phyloP scores from a whole-genome alignment of 2,888 invertebrate species.

The Scaptomyza parva region DNA sequence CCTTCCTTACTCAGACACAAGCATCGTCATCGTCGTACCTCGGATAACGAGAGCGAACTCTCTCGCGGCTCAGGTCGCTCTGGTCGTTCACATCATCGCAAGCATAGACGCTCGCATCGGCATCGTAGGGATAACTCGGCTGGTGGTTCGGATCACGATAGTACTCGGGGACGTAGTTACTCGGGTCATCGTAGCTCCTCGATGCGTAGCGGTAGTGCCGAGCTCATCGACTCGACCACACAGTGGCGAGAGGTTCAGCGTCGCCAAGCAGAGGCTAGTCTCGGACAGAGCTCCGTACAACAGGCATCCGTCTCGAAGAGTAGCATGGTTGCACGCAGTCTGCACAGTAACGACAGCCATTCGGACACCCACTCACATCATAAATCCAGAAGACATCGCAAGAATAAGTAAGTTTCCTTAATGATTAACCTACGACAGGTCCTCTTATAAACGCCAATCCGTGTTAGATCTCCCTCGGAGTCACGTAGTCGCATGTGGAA shows the following conservation, averaged over 20 bases:
- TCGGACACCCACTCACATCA: slow-evolving; percentile 87
- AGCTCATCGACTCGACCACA: slow-evolving; percentile 93
- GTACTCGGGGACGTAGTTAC: slow-evolving; percentile 86
- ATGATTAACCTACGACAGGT: not conserved
- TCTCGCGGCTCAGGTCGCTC: slow-evolving; percentile 94
- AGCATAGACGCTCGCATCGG: slow-evolving; percentile 89
- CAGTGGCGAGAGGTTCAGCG: slow-evolving; percentile 96
- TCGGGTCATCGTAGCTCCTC: slow-evolving; percentile 85
- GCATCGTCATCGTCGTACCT: slow-evolving; percentile 92
- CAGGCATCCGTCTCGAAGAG: slow-evolving; percentile 90
- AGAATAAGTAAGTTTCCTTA: slow-evolving; percentile 86
- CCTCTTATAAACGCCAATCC: not conserved
- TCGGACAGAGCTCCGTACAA: slow-evolving; percentile 87
- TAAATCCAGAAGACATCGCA: slow-evolving; percentile 86
- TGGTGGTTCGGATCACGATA: slow-evolving; percentile 89
- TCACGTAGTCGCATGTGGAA: slow-evolving; percentile 89
- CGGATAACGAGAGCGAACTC: slow-evolving; percentile 95
- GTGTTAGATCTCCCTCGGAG: slow-evolving; percentile 88
- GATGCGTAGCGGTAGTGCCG: slow-evolving; percentile 85
- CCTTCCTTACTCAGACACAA: slow-evolving; percentile 86
- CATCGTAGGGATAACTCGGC: slow-evolving; percentile 88
- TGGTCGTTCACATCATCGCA: slow-evolving; percentile 90
- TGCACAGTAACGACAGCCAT: slow-evolving; percentile 86
- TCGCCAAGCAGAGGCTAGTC: slow-evolving; percentile 87
- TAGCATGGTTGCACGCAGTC: slow-evolving; percentile 85